phyloP scores from a whole-genome alignment of 2,113 vertebrate species.

The Oreocharis arfaki region DNA sequence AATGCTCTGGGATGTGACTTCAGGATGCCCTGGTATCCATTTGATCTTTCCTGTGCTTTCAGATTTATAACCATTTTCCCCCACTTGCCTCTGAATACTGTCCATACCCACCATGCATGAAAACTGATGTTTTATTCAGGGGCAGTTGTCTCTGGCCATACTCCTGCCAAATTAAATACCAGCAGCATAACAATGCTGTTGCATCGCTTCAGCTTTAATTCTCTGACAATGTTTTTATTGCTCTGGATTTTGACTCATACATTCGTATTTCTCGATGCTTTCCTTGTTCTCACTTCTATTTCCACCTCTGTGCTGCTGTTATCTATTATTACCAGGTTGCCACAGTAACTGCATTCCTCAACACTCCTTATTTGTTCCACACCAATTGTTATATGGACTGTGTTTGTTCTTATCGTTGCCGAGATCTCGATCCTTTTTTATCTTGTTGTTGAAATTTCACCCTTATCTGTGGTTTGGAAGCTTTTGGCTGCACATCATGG shows the following conservation, averaged over 20 bases:
- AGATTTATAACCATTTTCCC: background rate
- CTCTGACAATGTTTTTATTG: background rate
- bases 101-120: background rate
- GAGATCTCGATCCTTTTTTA: background rate
- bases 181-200: background rate
- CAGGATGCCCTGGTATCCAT: background rate
- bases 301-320: conserved; percentile 35
- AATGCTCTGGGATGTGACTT: background rate
- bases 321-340: conserved; percentile 43
- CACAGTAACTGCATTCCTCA: conserved; percentile 49
- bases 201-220: background rate
- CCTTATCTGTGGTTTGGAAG: background rate
- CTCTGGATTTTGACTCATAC: background rate
- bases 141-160: background rate
- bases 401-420: background rate
- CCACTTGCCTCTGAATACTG: background rate
- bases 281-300: conserved; percentile 6
- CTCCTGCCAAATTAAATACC: background rate
- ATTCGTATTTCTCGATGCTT: background rate
- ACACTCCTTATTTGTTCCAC: conserved; percentile 26
- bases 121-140: background rate
- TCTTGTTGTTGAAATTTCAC: background rate
- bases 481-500: background rate
- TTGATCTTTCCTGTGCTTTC: background rate
- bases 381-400: background rate